Conservation (phyloP, 2,888 invertebrate species). For the Hyposoter dolosus region DNA sequence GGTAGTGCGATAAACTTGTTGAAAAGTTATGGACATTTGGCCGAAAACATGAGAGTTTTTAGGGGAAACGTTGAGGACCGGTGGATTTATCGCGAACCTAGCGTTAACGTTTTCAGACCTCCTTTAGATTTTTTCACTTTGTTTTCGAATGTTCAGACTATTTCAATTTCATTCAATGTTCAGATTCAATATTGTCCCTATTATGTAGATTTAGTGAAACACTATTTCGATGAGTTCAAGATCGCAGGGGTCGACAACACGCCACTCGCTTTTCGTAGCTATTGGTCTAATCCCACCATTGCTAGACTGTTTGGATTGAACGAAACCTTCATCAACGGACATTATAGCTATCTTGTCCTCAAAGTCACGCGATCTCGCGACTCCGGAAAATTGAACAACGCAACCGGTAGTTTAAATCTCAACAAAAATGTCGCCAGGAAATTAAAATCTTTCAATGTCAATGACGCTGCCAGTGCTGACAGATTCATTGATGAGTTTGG, state of each 20-base stretch:
- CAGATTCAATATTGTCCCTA: constrained; percentile 98
- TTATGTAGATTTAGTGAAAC: constrained; percentile 92
- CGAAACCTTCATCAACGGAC: constrained; percentile 91
- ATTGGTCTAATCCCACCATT: constrained; percentile 93
- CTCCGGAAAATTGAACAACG: constrained; percentile 88
- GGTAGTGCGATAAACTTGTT: constrained; percentile 95
- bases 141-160: constrained; percentile 73
- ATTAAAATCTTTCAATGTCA: constrained; percentile 88
- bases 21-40: constrained; percentile 91
- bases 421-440: constrained; percentile 89
- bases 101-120: constrained; percentile 86
- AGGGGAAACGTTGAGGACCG: constrained; percentile 92
- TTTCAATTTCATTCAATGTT: constrained; percentile 94
- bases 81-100: constrained; percentile 89
- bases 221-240: constrained; percentile 94
- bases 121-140: constrained; percentile 69
- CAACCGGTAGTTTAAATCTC: constrained; percentile 88
- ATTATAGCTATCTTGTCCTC: constrained; percentile 92
- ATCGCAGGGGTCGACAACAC: constrained; percentile 94
- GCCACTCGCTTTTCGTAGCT: constrained; percentile 95
- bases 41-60: constrained; percentile 93
- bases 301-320: constrained; percentile 94
- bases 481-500: constrained; percentile 94
- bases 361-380: no score
- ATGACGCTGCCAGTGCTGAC: constrained; percentile 91